These are phyloP conservation scores for Pipistrellus pipistrellus DNA, from an alignment of 2,797 vertebrate genomes.

Conservation along the genomic window DNA sequence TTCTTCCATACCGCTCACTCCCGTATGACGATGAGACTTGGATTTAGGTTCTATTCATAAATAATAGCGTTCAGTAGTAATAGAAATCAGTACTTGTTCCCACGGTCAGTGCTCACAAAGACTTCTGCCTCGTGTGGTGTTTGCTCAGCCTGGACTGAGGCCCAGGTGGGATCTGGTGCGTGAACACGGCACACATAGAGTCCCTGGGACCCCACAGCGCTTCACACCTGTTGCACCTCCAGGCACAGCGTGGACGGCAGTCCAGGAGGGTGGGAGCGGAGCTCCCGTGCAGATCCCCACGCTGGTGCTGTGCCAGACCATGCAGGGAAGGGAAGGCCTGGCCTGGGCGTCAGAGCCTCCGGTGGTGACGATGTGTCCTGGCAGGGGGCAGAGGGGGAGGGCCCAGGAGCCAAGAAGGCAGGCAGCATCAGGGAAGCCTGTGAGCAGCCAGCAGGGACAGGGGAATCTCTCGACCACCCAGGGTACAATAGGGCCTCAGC, in stretches of 20 bases:
- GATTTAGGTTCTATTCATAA: slow-evolving; percentile 46
- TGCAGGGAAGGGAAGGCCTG: neutral
- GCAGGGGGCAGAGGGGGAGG: no score
- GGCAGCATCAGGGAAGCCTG: neutral
- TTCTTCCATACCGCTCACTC: neutral
- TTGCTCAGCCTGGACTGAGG: neutral
- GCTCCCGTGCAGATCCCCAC: neutral
- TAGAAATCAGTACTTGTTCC: slow-evolving; percentile 44
- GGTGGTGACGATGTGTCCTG: fast-evolving
- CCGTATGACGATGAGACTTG: slow-evolving; percentile 34
- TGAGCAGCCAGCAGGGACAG: neutral
- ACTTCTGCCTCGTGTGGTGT: neutral
- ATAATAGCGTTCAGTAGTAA: slow-evolving; percentile 43
- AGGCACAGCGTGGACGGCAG: neutral
- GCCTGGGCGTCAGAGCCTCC: neutral
- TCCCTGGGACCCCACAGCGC: neutral
- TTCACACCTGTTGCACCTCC: neutral
- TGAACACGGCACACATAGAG: neutral
- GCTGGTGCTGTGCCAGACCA: neutral
- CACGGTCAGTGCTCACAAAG: slow-evolving; percentile 5
- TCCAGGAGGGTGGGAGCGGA: neutral
- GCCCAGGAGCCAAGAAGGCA: neutral
- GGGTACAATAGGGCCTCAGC: neutral
- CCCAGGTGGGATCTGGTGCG: neutral
- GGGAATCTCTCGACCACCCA: neutral